Evolutionary conservation across 2,888 invertebrate species (phyloP), one percentile per base, ranked within the genome.

Genomic region (Heteromurus nitidus): DNA sequence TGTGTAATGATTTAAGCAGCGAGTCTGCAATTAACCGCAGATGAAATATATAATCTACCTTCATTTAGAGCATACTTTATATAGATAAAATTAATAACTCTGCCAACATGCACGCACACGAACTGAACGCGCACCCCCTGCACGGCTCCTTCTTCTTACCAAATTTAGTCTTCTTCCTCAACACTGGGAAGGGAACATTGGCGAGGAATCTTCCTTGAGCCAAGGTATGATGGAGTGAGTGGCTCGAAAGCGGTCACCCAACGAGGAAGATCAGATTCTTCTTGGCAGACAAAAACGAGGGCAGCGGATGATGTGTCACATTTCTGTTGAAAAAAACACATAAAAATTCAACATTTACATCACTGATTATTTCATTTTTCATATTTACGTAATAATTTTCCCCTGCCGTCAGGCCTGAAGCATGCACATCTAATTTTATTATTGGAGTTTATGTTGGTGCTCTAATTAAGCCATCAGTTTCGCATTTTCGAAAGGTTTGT

Each of bases 241-340:
- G 86, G 85, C 58, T 82, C 80, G 44, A 85, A 83, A 28, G 85
- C 82, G 36, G 73, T 76, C 73, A 85, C 53, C 86, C 86, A 86
- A 75, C 84, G 79, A 62, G 86, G 84, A 69, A 86, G 75, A 42
- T 76, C 72, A 36, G 82, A 76, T 30, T 80, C 74, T 60, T 85
- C 85, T 69, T 84, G 83, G 65, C 85, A 85, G 62, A 86, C 80
- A 73, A 86, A 86, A 81, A 85, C 84, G 70, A 86, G 81, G 62
- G 86, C 84, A 70, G 86, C 86, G 69, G 85, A 85, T 28, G 86
- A 86, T 47, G 86, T 86, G 79, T 86, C 86, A 77, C 86, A 85
- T 84, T 86, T 86, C 86, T 86, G 82, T 13, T 82, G 67, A 53
- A 82, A 68, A 13, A 74, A 70, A 28, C 22, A 30, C n/a, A 31